Percentiles rank a stretch among this genome's conserved stretches.
phyloP scores from a whole-genome alignment of 2,113 vertebrate species.

The Trochalopteron elliotii region DNA sequence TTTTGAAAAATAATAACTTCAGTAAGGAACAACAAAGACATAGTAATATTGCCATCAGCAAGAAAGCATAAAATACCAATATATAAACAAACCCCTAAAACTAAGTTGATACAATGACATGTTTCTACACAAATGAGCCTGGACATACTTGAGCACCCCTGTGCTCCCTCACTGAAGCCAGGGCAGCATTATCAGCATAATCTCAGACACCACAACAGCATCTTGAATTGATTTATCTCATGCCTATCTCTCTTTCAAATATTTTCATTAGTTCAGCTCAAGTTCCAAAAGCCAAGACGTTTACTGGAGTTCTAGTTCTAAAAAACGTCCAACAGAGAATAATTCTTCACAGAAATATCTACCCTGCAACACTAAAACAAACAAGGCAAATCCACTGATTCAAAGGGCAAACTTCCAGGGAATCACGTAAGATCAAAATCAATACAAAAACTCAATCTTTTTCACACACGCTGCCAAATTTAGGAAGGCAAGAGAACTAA shows the following conservation, averaged over 20 bases:
- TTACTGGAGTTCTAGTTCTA: not conserved
- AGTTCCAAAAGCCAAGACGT: not conserved
- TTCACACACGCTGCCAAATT: not conserved
- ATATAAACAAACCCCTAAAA: not conserved
- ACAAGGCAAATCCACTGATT: not conserved
- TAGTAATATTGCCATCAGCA: not conserved
- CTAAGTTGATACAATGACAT: not conserved
- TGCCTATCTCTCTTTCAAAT: not conserved
- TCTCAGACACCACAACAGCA: not conserved
- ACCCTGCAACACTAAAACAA: not conserved
- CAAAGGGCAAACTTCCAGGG: not conserved
- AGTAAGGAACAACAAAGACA: not conserved
- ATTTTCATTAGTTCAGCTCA: not conserved
- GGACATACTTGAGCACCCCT: not conserved
- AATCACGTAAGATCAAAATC: not conserved
- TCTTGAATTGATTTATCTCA: not conserved
- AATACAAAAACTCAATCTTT: not conserved
- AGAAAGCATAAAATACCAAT: not conserved
- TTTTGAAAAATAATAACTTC: not conserved
- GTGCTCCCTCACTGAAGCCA: not conserved
- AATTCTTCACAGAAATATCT: not conserved
- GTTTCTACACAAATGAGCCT: not conserved
- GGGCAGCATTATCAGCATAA: fast-evolving
- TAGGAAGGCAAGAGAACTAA: not conserved
- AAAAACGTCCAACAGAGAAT: not conserved